Base-by-base conservation (phyloP, 2,113 vertebrate species). In the Myrmophylax atrothorax region DNA sequence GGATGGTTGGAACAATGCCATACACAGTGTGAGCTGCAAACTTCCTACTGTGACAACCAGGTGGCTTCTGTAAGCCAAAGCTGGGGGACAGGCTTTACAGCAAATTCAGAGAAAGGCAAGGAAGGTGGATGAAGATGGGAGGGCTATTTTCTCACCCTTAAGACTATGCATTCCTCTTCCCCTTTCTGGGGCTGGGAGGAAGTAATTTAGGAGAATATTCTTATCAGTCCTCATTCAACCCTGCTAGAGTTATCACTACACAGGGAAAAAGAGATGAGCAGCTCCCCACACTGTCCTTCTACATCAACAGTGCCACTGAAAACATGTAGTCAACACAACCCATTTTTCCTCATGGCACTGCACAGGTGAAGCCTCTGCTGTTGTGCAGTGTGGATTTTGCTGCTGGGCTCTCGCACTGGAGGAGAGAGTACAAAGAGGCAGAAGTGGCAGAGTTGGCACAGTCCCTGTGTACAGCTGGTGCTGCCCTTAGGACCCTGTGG, bases 21-120 rank as follows among this genome's bases (percentile, higher is more conserved):
- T 10, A 28, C 0, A 4, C 11, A n/a, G 17, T 42, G 47, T 10
- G 44, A 53, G 9, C 25, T 63, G 37, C 23, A 28, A 25, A n/a
- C 2, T 3, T 72, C 37, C 53, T 29, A 1, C 10, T 50, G 44
- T 1, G 3, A 17, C 24, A 38, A 29, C 10, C 28, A 29, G 10
- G 29, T 22, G 35, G 29, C 37, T 52, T 35, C 78, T 22, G 20
- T 55, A 60, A 40, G 59, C 28, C 53, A 44, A 81, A 76, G 25
- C 6, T 3, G 2, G 23, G 23, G 7, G 10, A 12, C 0, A 8
- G 29, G 4, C 1, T 56, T 52, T 24, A 16, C 1, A 1, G 10
- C 8, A 60, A 49, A 26, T 52, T 84, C 79, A 60, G 29, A 69
- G 59, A 49, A 60, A 7, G 20, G 24, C 11, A 37, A 5, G 15